Evolutionary conservation across 2,797 vertebrate genomes (phyloP), one percentile per base, ranked within the genome.

Genomic region (Cheracebus regulus): DNA sequence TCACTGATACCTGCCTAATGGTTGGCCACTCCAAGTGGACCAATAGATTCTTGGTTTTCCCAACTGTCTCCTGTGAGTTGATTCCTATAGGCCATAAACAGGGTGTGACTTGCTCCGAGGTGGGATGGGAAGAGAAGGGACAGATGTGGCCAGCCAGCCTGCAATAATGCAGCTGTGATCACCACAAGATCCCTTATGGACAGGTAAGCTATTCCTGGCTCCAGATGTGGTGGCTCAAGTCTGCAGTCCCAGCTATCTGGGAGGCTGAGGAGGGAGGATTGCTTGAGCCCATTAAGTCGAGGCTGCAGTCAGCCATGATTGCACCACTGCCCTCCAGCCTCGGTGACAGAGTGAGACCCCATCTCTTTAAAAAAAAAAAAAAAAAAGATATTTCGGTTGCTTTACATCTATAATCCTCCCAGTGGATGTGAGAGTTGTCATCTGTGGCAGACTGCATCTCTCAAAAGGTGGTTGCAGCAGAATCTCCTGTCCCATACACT

Each of bases 1-100:
- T 3, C 8, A 70, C 44, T 10, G 20, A 28, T 11, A 28, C 67
- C 76, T 0, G 1, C 58, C 36, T 2, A 11, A 36, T 2, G 5
- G 30, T 26, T 22, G 75, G n/a, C 41, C 76, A 28, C 26, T 15
- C n/a, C n/a, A 28, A 30, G 39, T 5, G 58, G 67, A 24, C 75
- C 33, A 0, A 1, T 6, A 5, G 48, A 33, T 13, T 39, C 61
- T 79, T 70, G n/a, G 64, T 28, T 57, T 73, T 28, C 4, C 79
- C 50, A 73, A 30, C 50, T 28, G 52, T 75, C 67, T 75, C 85
- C 20, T 5, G 19, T 36, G 26, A 58, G 41, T 33, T 5, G n/a
- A 26, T 14, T 15, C n/a, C 44, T 44, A 36, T 22, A 44, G 79
- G 46, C 30, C 17, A 58, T 10, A 7, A 41, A n/a, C 20, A 58